phyloP scores from a whole-genome alignment of 2,797 vertebrate species.

The Xiphorhynchus erythropygius region DNA sequence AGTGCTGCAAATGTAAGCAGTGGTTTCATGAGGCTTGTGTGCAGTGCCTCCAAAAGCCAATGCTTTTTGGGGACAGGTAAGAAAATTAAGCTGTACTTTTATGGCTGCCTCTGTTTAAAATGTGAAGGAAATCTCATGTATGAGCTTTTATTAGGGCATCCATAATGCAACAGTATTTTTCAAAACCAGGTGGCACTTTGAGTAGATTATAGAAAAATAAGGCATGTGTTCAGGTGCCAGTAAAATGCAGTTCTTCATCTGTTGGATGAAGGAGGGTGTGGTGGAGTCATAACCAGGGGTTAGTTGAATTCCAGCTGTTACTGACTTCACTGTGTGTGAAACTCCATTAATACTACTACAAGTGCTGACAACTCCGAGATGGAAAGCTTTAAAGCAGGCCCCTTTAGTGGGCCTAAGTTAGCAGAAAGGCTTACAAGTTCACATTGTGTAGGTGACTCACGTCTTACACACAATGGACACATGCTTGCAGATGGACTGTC shows the following conservation, averaged over 20 bases:
- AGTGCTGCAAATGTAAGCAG: slow-evolving; percentile 96
- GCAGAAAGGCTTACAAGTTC: not conserved
- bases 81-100: not conserved
- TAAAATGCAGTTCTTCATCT: not conserved
- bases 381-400: not conserved
- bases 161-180: not conserved
- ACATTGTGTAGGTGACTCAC: not conserved
- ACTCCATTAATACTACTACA: not conserved
- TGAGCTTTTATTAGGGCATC: not conserved
- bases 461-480: not conserved
- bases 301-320: not conserved
- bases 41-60: slow-evolving; percentile 94
- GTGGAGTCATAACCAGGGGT: not conserved
- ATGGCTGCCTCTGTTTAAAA: not conserved
- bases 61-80: slow-evolving; percentile 98
- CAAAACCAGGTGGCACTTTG: rapidly evolving
- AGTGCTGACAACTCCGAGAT: not conserved
- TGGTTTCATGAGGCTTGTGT: slow-evolving; percentile 99
- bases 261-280: not conserved
- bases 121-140: not conserved
- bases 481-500: not conserved
- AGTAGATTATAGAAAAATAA: not conserved
- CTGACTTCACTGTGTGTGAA: not conserved
- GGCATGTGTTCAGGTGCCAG: not conserved
- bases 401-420: not conserved